Evolutionary conservation across 2,888 invertebrate species (phyloP), one percentile per base, ranked within the genome.

Genomic region (Hydroisotoma schaefferi): DNA sequence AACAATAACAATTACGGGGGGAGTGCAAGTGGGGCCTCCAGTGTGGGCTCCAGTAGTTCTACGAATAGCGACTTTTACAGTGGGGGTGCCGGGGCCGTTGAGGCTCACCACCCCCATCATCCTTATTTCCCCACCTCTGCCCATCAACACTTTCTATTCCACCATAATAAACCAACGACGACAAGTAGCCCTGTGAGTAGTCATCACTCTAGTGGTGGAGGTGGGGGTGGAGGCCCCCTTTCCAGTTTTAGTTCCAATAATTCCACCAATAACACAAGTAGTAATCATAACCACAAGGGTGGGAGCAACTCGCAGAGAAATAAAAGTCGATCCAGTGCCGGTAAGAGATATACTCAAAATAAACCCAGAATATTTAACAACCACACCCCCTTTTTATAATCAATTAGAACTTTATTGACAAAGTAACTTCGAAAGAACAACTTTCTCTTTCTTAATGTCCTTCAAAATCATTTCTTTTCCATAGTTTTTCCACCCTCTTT

Each of bases 241-340:
- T 56, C 53, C 48, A 55, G 54, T 52, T 61, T 61, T 57, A 69
- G 67, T 66, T 69, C 69, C 51, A 67, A 71, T 66, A 62, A 60
- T 56, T 67, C 66, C 46, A 67, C 62, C 43, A 68, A 66, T 28
- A 40, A 18, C 8, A 8, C 26, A 3, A 49, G 26, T 18, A 18
- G 27, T 26, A 6, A 4, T 6, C 26, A 49, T 49, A 49, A 49
- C 18, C 43, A 10, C 57, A 63, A 20, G 5, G 40, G 67, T 55
- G 65, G 68, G 22, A 51, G 59, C 46, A 70, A 69, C 62, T 67
- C 68, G 25, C 67, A 67, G 61, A 61, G 70, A 63, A 68, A 69
- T 62, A 70, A 72, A 68, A 69, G 67, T 63, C 69, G 72, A 67
- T 69, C 70, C 38, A 72, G 72, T 68, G 72, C 72, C 62, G 72